Conservation (phyloP, 2,888 invertebrate species). For the Chirona hameri region DNA sequence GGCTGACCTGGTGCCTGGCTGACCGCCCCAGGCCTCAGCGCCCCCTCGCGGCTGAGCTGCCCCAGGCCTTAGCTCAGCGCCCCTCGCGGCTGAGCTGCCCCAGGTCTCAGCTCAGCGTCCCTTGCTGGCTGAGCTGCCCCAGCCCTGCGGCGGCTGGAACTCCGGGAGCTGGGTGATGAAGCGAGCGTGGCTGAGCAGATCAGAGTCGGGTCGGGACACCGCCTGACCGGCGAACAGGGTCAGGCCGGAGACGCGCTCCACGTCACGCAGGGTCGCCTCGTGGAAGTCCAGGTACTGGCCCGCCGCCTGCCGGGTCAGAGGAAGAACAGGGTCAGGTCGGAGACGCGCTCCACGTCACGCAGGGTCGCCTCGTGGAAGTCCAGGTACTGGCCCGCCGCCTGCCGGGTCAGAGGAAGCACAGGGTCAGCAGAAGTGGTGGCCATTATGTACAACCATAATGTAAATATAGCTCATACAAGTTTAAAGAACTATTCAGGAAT, state of each 20-base stretch:
- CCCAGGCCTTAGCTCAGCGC: too few relatives aligned
- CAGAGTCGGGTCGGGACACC: neutral
- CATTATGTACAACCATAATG: too few relatives aligned
- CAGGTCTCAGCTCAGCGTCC: neutral
- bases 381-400: neutral
- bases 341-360: neutral
- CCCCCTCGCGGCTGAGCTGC: too few relatives aligned
- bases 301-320: neutral
- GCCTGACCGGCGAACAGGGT: neutral
- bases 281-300: slow-evolving; percentile 5
- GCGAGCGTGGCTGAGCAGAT: neutral
- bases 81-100: neutral
- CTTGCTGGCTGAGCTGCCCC: neutral
- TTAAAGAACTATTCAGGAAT: too few relatives aligned
- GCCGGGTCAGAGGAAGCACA: neutral
- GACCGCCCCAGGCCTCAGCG: too few relatives aligned
- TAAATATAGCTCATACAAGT: too few relatives aligned
- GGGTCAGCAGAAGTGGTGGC: too few relatives aligned
- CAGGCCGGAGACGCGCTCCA: neutral
- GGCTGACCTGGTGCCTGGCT: too few relatives aligned
- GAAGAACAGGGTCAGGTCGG: neutral
- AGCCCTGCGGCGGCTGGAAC: neutral
- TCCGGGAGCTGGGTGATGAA: slow-evolving; percentile 14
- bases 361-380: slow-evolving; percentile 10
- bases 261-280: neutral